Conservation (phyloP, 2,797 vertebrate genomes). For the Tiaroga cobitis region DNA sequence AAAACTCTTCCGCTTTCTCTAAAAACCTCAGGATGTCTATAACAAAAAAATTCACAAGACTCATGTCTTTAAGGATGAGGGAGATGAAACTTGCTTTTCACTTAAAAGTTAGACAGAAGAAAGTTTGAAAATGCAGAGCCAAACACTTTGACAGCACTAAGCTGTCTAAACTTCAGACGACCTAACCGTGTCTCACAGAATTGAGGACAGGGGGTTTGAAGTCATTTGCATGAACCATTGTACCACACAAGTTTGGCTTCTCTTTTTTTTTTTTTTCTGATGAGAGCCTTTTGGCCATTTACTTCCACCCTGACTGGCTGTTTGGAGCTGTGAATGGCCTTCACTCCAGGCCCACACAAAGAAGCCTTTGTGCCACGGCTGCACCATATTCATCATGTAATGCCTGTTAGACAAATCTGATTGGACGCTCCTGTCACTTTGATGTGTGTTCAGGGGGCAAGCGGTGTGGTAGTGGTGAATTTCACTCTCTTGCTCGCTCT, state of each 20-base stretch:
- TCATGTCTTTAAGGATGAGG: conserved; percentile 61
- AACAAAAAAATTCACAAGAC: conserved; percentile 73
- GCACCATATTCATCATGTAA: conserved; percentile 90
- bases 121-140: conserved; percentile 71
- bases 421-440: conserved; percentile 89
- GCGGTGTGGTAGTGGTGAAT: conserved; percentile 83
- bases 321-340: conserved; percentile 84
- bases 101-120: conserved; percentile 61
- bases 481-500: conserved; percentile 79
- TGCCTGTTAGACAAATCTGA: conserved; percentile 90
- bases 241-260: conserved; percentile 85
- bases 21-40: conserved; percentile 64
- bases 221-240: conserved; percentile 86
- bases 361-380: conserved; percentile 81
- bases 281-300: conserved; percentile 85
- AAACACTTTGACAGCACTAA: conserved; percentile 79
- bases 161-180: conserved; percentile 78
- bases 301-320: conserved; percentile 88
- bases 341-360: conserved; percentile 84
- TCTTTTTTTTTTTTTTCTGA: conserved; percentile 67
- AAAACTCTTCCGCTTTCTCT: conserved; percentile 51
- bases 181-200: conserved; percentile 64
- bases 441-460: conserved; percentile 85
- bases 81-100: conserved; percentile 66
- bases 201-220: conserved; percentile 61